phyloP scores from a whole-genome alignment of 92 coral and sea anemone species.

The Isaurus tuberculatus region DNA sequence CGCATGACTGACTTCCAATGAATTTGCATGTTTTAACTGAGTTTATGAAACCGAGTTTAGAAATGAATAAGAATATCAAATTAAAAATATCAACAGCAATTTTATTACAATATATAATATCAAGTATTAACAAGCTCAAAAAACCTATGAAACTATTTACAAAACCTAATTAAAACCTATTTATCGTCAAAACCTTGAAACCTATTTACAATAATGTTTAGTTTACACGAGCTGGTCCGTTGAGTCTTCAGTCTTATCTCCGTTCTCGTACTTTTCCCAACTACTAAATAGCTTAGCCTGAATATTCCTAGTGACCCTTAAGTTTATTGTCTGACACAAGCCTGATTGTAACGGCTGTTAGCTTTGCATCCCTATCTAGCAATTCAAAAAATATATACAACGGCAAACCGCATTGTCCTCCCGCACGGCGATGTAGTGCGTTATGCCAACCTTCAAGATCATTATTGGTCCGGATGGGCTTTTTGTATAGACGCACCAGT shows the following conservation, averaged over 20 bases:
- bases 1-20: neutral
- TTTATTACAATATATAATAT: neutral
- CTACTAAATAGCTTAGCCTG: conserved; percentile 3
- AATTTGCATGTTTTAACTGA: neutral
- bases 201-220: conserved; percentile 1
- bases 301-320: conserved; percentile 1
- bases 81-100: neutral
- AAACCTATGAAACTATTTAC: neutral
- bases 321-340: conserved; percentile 35
- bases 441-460: conserved; percentile 36
- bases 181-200: neutral
- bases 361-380: conserved; percentile 26
- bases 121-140: neutral
- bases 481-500: neutral
- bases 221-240: conserved; percentile 16
- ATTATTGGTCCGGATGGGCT: conserved; percentile 24
- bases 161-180: conserved; percentile 3
- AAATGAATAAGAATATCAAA: neutral
- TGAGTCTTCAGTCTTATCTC: conserved; percentile 12
- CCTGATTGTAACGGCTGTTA: conserved; percentile 24
- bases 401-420: conserved; percentile 17
- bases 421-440: conserved; percentile 26
- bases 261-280: conserved; percentile 18
- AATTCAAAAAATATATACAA: conserved; percentile 25
- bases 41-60: neutral